These are phyloP conservation scores for Lindbergichthys nudifrons DNA, from an alignment of 2,797 vertebrate species.

Conservation along the genomic window DNA sequence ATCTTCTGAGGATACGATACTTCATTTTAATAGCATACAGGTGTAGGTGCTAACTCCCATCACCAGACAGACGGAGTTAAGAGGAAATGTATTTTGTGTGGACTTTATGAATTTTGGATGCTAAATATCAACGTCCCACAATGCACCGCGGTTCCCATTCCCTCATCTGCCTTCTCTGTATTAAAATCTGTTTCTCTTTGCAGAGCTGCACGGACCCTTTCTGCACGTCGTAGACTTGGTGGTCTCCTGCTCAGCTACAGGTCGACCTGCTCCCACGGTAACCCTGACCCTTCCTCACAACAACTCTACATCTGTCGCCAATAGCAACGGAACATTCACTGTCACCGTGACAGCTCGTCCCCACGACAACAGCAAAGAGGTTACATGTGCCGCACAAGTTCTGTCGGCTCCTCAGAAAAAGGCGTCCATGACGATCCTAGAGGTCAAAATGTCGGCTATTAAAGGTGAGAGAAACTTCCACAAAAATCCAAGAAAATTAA, in stretches of 20 bases:
- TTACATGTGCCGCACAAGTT: conserved; percentile 36
- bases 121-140: no score
- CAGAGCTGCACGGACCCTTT: conserved; percentile 56
- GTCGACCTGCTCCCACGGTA: conserved; percentile 55
- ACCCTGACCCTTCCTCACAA: conserved; percentile 3
- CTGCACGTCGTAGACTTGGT: conserved; percentile 20
- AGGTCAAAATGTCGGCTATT: not conserved
- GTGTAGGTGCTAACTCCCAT: no score
- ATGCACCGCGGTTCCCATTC: no score
- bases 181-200: rapidly evolving
- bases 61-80: no score
- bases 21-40: no score
- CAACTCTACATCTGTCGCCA: conserved; percentile 11
- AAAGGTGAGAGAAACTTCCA: conserved; percentile 30
- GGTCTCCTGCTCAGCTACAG: conserved; percentile 62
- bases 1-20: no score
- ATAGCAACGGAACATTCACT: conserved; percentile 46
- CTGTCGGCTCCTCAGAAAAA: conserved; percentile 4
- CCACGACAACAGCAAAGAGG: not conserved
- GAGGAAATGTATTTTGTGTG: no score
- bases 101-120: no score
- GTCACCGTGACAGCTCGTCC: conserved; percentile 34
- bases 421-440: not conserved
- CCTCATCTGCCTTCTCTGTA: not conserved
- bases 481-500: not conserved